Base-by-base conservation (phyloP, 2,888 invertebrate genomes). In the Cerastoderma edule region DNA sequence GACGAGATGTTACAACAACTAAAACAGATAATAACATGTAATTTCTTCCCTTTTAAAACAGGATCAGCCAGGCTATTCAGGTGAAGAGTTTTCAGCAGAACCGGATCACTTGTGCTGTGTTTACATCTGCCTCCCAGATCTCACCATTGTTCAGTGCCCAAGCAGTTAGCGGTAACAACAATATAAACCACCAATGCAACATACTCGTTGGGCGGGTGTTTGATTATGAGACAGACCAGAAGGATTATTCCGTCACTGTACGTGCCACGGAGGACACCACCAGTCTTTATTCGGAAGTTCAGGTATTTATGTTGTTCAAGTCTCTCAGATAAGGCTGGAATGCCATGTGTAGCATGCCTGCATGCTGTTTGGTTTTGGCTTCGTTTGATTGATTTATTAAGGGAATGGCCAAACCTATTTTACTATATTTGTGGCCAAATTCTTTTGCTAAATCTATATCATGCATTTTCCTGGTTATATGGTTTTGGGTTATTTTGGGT, bases 31-130 rank as follows among this genome's bases (percentile, higher is more conserved):
- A n/a, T n/a, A n/a, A n/a, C n/a, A n/a, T n/a, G n/a, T n/a, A n/a
- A n/a, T n/a, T n/a, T n/a, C n/a, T n/a, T n/a, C 67, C 69, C 10
- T 32, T 71, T 74, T 10, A 63, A 71, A 28, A 70, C 67, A 19
- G 54, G 50, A 24, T 44, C 6, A 33, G 39, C 0, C 39, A n/a
- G 19, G 53, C 69, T 24, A 70, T 81, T n/a, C 56, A 70, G 54
- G 78, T 75, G 16, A 56, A 32, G 22, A 75, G 78, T 57, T 81
- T 81, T 63, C 81, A 81, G 44, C 56, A 67, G n/a, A 57, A 48
- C 22, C 39, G 50, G 13, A 60, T 81, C 19, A 60, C 28, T 3
- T 78, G 70, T 35, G n/a, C 46, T 6, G 66, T 81, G 0, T 44
- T 67, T 3, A 53, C 75, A 33, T 22, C 8, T 10, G 39, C 65